Evolutionary conservation across 2,888 invertebrate genomes (phyloP), one percentile per base, ranked within the genome.

Genomic region (Xylota segnis): DNA sequence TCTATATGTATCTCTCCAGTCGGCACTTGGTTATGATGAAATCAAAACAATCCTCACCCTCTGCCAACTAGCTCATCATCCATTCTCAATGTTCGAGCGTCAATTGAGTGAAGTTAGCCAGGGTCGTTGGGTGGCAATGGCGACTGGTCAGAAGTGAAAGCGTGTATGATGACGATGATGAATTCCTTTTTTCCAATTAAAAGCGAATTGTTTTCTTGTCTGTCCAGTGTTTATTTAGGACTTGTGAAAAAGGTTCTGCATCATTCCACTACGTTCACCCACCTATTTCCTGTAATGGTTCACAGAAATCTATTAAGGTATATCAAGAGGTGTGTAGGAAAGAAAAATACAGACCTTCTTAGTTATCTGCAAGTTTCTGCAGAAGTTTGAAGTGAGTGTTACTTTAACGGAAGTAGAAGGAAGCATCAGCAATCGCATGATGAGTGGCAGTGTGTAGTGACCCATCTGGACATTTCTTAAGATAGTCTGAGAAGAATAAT

Each of bases 201-300:
- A 92, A 91, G 90, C 90, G 91, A 91, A 91, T 92, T 92, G 92
- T 92, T 91, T 92, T 92, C 91, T 90, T 88, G 88, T 88, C 88
- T 88, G 88, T 87, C 82, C 88, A 88, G 84, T 91, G 91, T 91
- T 91, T 91, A 91, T 89, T 91, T 91, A 90, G 91, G 89, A 88
- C 89, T 87, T 87, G 87, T 87, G 87, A 88, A 87, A 88, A 88
- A 87, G 87, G 79, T 87, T 88, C 86, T 79, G 66, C 75, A 54
- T 50, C 84, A 77, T 58, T 47, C 83, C 78, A 72, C 58, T 14
- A 47, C n/a, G 47, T 71, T 68, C 32, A 34, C 45, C 74, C 50
- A 18, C 66, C n/a, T n/a, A 77, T 58, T 78, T 78, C 78, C 74
- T 61, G 74, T 63, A 74, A 70, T 74, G 78, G 68, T 63, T 78